Evolutionary conservation across 2,888 invertebrate species (phyloP).

Genomic region (Nyleta sp.): DNA sequence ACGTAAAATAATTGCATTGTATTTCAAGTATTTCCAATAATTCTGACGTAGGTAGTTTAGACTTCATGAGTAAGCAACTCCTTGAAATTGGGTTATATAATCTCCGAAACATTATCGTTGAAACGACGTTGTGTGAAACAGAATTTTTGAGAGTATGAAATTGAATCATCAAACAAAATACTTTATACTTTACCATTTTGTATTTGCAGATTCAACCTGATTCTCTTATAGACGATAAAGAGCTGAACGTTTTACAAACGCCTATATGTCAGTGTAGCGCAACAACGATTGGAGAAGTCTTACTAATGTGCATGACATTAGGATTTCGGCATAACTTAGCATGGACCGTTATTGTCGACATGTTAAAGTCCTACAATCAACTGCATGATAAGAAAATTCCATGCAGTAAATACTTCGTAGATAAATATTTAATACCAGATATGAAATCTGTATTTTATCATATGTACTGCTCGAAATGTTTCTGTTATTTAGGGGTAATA

Average conservation of each 20-base stretch:
- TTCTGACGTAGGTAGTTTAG: no score
- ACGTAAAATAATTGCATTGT: no score
- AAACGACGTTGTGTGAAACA: no score
- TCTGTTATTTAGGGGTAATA: constrained; percentile 1
- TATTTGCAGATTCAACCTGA: no score
- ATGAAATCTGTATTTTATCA: constrained; percentile 13
- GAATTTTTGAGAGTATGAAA: no score
- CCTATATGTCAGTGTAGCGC: not conserved
- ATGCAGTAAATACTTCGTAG: constrained; percentile 30
- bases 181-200: no score
- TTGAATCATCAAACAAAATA: no score
- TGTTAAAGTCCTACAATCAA: constrained; percentile 19
- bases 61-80: no score
- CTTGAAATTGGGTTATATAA: no score
- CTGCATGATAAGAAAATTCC: constrained; percentile 12
- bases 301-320: constrained; percentile 29
- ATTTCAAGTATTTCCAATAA: no score
- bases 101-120: no score
- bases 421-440: constrained; percentile 18
- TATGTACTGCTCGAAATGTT: constrained; percentile 13
- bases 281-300: constrained; percentile 19
- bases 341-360: constrained; percentile 21
- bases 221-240: no score
- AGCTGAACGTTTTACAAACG: not conserved
- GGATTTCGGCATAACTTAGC: constrained; percentile 23